Evolutionary conservation across 2,797 vertebrate genomes (phyloP).

Genomic region (Microchirus variegatus): DNA sequence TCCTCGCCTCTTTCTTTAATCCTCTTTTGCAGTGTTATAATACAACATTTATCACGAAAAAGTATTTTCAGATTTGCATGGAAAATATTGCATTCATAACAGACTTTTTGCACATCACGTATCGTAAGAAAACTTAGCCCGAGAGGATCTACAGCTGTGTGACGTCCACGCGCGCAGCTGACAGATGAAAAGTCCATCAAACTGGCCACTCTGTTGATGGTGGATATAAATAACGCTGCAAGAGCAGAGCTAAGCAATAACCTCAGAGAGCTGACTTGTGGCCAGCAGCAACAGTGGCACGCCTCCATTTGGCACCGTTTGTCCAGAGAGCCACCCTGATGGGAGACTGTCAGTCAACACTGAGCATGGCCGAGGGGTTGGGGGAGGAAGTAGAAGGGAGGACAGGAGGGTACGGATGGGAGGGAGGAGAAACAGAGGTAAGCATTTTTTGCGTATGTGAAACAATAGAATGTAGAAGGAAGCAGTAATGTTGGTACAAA

Average conservation of each 20-base stretch:
- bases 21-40: too few relatives aligned
- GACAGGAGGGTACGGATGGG: background rate
- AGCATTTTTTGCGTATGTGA: too few relatives aligned
- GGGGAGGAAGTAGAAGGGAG: background rate
- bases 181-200: constrained; percentile 65
- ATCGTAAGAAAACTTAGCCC: background rate
- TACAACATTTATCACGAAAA: too few relatives aligned
- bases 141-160: constrained; percentile 4
- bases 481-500: too few relatives aligned
- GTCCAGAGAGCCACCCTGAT: constrained; percentile 70
- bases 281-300: constrained; percentile 69
- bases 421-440: background rate
- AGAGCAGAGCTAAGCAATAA: constrained; percentile 59
- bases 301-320: constrained; percentile 75
- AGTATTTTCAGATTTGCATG: too few relatives aligned
- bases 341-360: constrained; percentile 59
- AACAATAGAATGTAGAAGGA: too few relatives aligned
- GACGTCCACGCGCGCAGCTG: background rate
- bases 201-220: constrained; percentile 40
- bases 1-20: too few relatives aligned
- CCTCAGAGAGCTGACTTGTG: constrained; percentile 55
- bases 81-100: too few relatives aligned
- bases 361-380: background rate
- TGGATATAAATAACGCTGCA: constrained; percentile 56
- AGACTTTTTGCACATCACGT: too few relatives aligned